Evolutionary conservation across 1,140 invertebrate species (phyloP).

Genomic region (Bombyx mori): DNA sequence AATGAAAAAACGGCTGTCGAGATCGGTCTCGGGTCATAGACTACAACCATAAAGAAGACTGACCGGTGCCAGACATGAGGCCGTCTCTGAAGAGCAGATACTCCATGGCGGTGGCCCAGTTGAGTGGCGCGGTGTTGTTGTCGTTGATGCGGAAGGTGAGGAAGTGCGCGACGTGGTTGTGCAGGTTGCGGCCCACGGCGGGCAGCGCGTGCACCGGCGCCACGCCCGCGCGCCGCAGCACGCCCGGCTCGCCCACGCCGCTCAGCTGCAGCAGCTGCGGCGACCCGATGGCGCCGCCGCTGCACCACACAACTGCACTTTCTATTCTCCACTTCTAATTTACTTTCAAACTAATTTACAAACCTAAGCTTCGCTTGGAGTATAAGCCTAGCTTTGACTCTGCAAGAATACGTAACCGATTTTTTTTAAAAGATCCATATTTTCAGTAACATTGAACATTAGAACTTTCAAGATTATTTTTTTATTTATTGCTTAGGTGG

Average conservation of each 20-base stretch:
- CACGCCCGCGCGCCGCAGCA: slow-evolving; percentile 78
- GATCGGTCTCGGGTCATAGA: too few relatives aligned
- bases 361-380: too few relatives aligned
- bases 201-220: slow-evolving; percentile 82
- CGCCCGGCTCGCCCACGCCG: slow-evolving; percentile 84
- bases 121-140: slow-evolving; percentile 83
- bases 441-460: too few relatives aligned
- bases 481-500: too few relatives aligned
- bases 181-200: slow-evolving; percentile 89
- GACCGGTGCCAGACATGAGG: slow-evolving; percentile 86
- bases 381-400: too few relatives aligned
- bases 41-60: too few relatives aligned
- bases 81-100: slow-evolving; percentile 87
- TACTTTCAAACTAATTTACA: too few relatives aligned
- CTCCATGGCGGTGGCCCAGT: slow-evolving; percentile 91
- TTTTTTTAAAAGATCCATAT: too few relatives aligned
- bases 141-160: slow-evolving; percentile 86
- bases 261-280: slow-evolving; percentile 88
- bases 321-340: too few relatives aligned
- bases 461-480: too few relatives aligned
- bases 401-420: too few relatives aligned
- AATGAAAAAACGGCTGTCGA: too few relatives aligned
- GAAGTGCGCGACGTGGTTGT: slow-evolving; percentile 88
- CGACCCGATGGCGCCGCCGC: slow-evolving; percentile 81
- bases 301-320: slow-evolving; percentile 13